Base-by-base conservation (phyloP, 2,113 vertebrate genomes). In the Thamnophis sirtalis region DNA sequence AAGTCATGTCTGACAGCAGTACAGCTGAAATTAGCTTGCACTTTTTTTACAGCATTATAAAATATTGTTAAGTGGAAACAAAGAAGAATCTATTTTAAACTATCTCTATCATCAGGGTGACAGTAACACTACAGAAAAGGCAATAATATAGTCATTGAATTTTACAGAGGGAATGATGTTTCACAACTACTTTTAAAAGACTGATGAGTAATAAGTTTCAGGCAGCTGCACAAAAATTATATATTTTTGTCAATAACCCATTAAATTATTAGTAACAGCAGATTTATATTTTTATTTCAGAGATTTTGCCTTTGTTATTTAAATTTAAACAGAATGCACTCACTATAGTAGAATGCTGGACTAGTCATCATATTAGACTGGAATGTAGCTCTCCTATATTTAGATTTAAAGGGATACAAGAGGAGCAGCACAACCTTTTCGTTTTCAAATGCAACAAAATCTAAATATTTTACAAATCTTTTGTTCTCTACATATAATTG, bases 141-240 rank as follows among this genome's bases (percentile, higher is more conserved):
- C 88, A 85, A 93, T 90, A 91, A 92, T 0, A 92, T 3, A 68
- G 28, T 91, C 33, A 15, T 11, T 89, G 7, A 51, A 93, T 86
- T 55, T 93, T 87, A 88, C 51, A 94, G 4, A 91, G 87, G 51
- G 33, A 0, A 93, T 33, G 88, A 91, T 24, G 88, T 9, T 92
- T 51, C 10, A 21, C 90, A 28, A 73, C 9, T 24, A 49, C 2
- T 63, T 93, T 86, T 88, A 90, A 55, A 87, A 91, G 84, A 68
- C 0, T 48, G 1, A 9, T 51, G 94, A 91, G 7, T 51, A 95
- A 84, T 13, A 90, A 17, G 24, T 4, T 53, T 84, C 92, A 50
- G 5, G 26, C 88, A 94, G 33, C n/a, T 84, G 56, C 3, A 80
- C 0, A 58, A 84, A 92, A 28, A 6, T 84, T 10, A 11, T 1